phyloP scores from a whole-genome alignment of 2,797 vertebrate genomes.

The Nyctalus aviator region DNA sequence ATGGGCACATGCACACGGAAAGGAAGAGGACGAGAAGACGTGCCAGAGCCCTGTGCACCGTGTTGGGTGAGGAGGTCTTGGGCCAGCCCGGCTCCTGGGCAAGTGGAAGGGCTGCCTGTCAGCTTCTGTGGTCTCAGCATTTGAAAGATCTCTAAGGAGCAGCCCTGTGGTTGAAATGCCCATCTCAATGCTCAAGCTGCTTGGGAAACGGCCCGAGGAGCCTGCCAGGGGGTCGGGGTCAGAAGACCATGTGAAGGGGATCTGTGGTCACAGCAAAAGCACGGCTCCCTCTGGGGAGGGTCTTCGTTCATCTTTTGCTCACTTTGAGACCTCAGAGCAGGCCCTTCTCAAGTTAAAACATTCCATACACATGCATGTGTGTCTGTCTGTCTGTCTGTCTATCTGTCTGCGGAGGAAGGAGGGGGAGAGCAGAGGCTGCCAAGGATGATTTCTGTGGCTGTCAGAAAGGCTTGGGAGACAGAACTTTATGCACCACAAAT shows the following conservation, averaged over 20 bases:
- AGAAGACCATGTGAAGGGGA: neutral
- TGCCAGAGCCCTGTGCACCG: fast-evolving
- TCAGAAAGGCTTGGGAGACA: neutral
- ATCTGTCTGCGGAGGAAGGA: neutral
- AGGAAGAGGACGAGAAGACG: fast-evolving
- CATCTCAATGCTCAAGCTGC: fast-evolving
- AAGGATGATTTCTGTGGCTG: neutral
- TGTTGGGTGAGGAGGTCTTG: neutral
- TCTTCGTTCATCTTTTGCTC: neutral
- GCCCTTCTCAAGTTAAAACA: slow-evolving; percentile 64
- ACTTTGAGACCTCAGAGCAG: neutral
- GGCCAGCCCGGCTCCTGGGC: neutral
- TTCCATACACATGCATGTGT: neutral
- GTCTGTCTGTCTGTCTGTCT: neutral
- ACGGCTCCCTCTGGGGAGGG: neutral
- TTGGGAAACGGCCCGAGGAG: neutral
- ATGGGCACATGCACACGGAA: neutral
- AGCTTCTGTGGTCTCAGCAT: fast-evolving
- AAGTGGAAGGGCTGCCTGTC: fast-evolving
- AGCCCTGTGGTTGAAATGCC: neutral
- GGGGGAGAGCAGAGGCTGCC: fast-evolving
- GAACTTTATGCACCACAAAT: fast-evolving
- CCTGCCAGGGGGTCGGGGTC: neutral
- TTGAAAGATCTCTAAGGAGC: neutral
- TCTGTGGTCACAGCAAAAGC: neutral